Conservation (phyloP, 2,797 vertebrate species). For the Pogonophryne albipinna region DNA sequence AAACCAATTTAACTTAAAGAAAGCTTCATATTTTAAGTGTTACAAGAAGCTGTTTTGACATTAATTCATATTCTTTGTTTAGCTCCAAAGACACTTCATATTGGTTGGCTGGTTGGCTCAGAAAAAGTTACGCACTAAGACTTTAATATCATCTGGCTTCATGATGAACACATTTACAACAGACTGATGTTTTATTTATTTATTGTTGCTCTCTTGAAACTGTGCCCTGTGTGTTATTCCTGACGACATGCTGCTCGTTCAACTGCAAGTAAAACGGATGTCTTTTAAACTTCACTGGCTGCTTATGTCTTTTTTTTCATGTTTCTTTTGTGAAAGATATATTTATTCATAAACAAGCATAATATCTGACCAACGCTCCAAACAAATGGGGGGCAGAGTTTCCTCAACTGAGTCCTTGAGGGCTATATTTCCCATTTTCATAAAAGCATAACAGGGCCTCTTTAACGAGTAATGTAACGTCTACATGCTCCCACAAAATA, state of each 20-base stretch:
- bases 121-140: constrained; percentile 15
- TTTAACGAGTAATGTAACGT: too few species aligned
- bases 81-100: not conserved
- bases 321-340: too few species aligned
- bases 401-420: too few species aligned
- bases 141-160: constrained; percentile 56
- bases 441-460: too few species aligned
- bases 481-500: too few species aligned
- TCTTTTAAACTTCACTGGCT: constrained; percentile 59
- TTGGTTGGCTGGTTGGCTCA: constrained; percentile 20
- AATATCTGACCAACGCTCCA: too few species aligned
- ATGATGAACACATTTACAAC: constrained; percentile 77
- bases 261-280: constrained; percentile 68
- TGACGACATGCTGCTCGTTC: constrained; percentile 69
- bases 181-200: constrained; percentile 72
- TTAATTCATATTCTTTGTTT: not conserved
- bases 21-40: not conserved
- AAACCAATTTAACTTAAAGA: not conserved
- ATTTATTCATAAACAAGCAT: too few species aligned
- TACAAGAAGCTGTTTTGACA: too few species aligned
- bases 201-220: constrained; percentile 63
- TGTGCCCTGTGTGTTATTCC: constrained; percentile 67
- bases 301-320: not conserved
- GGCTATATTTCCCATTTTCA: too few species aligned
- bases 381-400: too few species aligned